Percentiles rank a stretch among this genome's conserved stretches.
Conservation (phyloP, 2,113 vertebrate species). For the Pseudonaja textilis region DNA sequence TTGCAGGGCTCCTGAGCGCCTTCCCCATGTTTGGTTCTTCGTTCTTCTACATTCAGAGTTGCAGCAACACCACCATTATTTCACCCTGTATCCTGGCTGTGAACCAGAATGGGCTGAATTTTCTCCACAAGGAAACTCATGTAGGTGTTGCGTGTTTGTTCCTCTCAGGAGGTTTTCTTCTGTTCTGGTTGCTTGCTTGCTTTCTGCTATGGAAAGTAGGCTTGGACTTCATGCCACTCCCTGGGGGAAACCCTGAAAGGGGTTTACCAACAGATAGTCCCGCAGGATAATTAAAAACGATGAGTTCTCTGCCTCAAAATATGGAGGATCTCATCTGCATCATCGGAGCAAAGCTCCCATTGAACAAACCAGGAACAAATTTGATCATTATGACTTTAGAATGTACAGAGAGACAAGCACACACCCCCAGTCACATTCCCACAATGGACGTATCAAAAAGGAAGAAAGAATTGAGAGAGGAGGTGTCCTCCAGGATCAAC, state of each 20-base stretch:
- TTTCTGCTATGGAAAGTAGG: not conserved
- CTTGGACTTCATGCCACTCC: not conserved
- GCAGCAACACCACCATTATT: conserved; percentile 78
- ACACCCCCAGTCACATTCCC: not conserved
- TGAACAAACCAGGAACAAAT: not conserved
- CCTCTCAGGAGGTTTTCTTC: not conserved
- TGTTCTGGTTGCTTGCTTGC: not conserved
- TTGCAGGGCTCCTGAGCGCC: conserved; percentile 87
- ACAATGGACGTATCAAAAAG: not conserved
- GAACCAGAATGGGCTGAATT: conserved; percentile 93
- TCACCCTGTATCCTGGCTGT: conserved; percentile 91
- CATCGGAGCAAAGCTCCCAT: not conserved
- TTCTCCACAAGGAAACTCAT: conserved; percentile 90
- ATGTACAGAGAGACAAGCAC: not conserved
- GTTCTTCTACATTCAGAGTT: conserved; percentile 97
- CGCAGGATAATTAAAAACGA: not conserved
- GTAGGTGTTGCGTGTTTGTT: conserved; percentile 68
- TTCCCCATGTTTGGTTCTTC: conserved; percentile 93
- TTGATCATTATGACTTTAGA: not conserved
- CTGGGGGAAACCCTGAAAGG: not conserved
- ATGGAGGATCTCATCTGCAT: not conserved
- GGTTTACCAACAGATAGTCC: not conserved
- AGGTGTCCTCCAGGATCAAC: not conserved
- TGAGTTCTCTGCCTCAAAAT: not conserved
- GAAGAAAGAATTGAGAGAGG: not conserved